Percentiles rank a stretch among this genome's conserved stretches.
Evolutionary conservation across 2,888 invertebrate genomes (phyloP).

Genomic region (Sinelater perroti): DNA sequence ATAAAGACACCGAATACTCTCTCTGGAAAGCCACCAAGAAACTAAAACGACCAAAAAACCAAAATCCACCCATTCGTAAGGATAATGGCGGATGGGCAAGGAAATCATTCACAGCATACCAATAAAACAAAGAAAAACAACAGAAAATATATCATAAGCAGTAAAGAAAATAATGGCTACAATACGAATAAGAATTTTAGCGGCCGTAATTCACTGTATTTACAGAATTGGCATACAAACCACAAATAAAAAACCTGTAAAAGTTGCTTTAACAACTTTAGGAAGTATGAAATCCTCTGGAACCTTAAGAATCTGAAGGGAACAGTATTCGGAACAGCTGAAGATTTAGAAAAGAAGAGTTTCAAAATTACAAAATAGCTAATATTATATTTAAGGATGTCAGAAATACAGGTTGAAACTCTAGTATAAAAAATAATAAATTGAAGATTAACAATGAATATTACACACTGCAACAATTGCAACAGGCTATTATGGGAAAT

Average conservation of each 20-base stretch:
- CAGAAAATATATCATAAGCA: background rate
- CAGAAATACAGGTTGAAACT: background rate
- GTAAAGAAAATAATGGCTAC: background rate
- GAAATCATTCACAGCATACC: background rate
- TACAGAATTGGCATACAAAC: background rate
- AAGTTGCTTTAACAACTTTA: too few relatives aligned
- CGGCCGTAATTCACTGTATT: background rate
- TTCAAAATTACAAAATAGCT: background rate
- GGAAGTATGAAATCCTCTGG: background rate
- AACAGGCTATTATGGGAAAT: background rate
- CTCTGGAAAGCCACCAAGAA: too few relatives aligned
- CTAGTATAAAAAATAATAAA: constrained; percentile 1
- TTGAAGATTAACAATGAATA: background rate
- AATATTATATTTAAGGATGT: background rate
- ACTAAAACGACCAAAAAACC: too few relatives aligned
- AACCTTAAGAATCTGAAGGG: background rate
- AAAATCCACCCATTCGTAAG: too few relatives aligned
- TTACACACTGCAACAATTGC: constrained; percentile 1
- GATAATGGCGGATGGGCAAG: too few relatives aligned
- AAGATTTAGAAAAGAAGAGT: too few relatives aligned
- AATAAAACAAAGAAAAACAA: background rate
- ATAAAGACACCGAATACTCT: too few relatives aligned
- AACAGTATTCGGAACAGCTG: background rate
- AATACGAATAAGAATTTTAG: background rate
- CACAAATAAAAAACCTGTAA: background rate